These are phyloP conservation scores for Andrena trimmerana DNA, from an alignment of 2,888 invertebrate genomes.

Conservation along the genomic window DNA sequence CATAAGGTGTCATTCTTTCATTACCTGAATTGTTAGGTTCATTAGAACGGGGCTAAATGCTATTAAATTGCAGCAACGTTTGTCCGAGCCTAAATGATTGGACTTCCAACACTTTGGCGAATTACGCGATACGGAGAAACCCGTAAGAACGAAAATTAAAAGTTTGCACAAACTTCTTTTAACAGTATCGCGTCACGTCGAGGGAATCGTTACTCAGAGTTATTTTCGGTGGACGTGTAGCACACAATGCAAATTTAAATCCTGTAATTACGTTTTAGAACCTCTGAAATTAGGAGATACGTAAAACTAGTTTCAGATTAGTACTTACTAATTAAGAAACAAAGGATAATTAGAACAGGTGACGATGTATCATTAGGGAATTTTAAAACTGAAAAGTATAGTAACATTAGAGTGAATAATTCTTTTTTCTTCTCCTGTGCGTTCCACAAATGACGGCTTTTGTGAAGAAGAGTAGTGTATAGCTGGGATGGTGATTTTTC, in stretches of 20 bases:
- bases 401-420: no score
- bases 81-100: background rate
- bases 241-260: no score
- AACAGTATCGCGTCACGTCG: background rate
- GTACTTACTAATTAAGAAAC: no score
- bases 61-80: background rate
- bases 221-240: no score
- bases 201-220: no score
- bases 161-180: background rate
- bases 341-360: no score
- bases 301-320: no score
- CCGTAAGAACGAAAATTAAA: background rate
- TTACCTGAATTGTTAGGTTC: background rate
- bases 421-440: background rate
- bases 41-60: background rate
- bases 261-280: no score
- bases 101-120: background rate
- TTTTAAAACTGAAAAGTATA: no score
- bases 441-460: background rate
- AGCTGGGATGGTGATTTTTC: constrained; percentile 36
- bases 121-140: background rate
- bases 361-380: no score
- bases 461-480: constrained; percentile 8
- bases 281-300: no score
- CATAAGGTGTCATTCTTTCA: constrained; percentile 6